These are phyloP conservation scores for Drosophila paramelanica DNA, from an alignment of 2,888 invertebrate genomes.

Conservation along the genomic window DNA sequence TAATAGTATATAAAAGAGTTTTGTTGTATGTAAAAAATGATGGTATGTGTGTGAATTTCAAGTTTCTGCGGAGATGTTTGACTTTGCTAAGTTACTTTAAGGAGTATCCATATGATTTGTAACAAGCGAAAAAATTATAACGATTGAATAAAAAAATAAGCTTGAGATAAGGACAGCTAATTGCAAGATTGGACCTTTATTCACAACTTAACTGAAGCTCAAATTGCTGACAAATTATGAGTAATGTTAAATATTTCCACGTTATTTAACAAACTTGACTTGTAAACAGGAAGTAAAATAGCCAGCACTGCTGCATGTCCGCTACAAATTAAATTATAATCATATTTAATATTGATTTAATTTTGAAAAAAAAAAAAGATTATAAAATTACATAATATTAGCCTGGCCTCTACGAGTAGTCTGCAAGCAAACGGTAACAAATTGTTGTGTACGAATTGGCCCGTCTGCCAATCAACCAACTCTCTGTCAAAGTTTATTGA, in stretches of 20 bases:
- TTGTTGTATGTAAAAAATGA: too few species aligned
- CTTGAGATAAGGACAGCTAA: too few species aligned
- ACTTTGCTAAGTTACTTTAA: too few species aligned
- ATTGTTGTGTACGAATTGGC: conserved; percentile 12
- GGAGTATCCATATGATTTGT: too few species aligned
- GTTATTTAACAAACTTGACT: conserved; percentile 51
- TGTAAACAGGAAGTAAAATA: conserved; percentile 53
- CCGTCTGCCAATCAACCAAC: conserved; percentile 32
- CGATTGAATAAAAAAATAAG: too few species aligned
- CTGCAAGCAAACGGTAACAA: conserved; percentile 56
- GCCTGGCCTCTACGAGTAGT: conserved; percentile 11
- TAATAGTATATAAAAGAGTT: too few species aligned
- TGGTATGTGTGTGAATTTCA: too few species aligned
- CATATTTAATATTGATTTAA: conserved; percentile 54
- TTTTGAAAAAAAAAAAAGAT: conserved; percentile 13
- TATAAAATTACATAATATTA: conserved; percentile 45
- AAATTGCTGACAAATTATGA: conserved; percentile 13
- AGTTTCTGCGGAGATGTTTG: too few species aligned
- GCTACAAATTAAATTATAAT: conserved; percentile 54
- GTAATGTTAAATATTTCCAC: conserved; percentile 50
- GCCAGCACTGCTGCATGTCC: conserved; percentile 44
- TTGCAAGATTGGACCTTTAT: conserved; percentile 27
- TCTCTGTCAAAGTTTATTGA: conserved; percentile 72
- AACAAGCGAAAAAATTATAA: too few species aligned
- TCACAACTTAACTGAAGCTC: conserved; percentile 54